These are phyloP conservation scores for Apis florea DNA, from an alignment of 1,140 invertebrate species.

Conservation along the genomic window DNA sequence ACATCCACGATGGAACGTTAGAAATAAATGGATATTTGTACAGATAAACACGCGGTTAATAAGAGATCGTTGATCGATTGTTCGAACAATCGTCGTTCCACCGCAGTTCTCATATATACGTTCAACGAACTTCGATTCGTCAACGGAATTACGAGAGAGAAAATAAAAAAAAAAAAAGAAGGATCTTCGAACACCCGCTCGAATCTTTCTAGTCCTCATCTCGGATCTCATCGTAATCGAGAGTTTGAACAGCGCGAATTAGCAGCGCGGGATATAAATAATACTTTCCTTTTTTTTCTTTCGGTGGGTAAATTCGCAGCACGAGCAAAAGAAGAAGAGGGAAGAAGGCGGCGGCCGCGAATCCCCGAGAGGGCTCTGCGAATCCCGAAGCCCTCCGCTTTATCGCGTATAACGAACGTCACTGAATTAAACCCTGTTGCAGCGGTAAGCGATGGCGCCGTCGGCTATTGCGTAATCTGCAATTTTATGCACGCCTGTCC, in stretches of 20 bases:
- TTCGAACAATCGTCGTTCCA: no score
- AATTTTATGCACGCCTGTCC: constrained; percentile 60
- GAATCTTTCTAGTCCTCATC: neutral
- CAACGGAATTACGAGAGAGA: no score
- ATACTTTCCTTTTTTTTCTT: constrained; percentile 35
- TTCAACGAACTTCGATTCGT: no score
- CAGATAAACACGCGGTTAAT: no score
- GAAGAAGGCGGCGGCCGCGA: constrained; percentile 14
- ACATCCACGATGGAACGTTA: no score
- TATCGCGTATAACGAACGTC: constrained; percentile 64
- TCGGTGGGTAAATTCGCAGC: constrained; percentile 23
- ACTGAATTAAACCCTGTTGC: constrained; percentile 62
- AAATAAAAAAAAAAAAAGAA: neutral
- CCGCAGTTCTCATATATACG: no score
- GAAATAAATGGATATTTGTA: no score
- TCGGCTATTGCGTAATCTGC: constrained; percentile 66
- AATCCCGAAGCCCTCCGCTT: constrained; percentile 56
- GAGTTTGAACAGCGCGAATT: constrained; percentile 9
- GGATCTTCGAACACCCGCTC: neutral
- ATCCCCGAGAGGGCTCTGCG: constrained; percentile 55
- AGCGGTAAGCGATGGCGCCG: constrained; percentile 62
- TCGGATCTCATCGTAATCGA: neutral
- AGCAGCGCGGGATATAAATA: constrained; percentile 39
- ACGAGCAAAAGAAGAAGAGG: constrained; percentile 26
- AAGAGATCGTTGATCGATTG: no score